Conservation (phyloP, 2,888 invertebrate species). For the Anticlea derivata region DNA sequence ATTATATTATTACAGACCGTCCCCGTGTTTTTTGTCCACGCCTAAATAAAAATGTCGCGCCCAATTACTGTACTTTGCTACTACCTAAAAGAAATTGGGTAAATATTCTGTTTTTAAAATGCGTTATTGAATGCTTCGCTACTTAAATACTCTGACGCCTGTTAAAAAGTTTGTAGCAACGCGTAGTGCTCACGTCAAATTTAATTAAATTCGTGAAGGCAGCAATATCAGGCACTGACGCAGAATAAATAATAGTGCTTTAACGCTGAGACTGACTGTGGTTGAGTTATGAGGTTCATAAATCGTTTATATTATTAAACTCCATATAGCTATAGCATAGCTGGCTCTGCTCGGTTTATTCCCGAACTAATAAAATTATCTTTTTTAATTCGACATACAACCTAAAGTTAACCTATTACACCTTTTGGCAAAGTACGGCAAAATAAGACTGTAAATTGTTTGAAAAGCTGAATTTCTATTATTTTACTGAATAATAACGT, state of each 20-base stretch:
- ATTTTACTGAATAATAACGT: no score
- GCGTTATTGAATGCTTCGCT: conserved; percentile 6
- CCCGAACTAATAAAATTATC: background rate
- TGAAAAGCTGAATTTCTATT: background rate
- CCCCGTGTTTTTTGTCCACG: no score
- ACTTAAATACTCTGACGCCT: conserved; percentile 28
- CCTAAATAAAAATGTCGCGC: no score
- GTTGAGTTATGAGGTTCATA: conserved; percentile 38
- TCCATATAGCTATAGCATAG: conserved; percentile 20
- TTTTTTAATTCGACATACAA: background rate
- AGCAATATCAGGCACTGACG: conserved; percentile 28
- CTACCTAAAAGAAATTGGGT: background rate
- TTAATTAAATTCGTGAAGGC: conserved; percentile 36
- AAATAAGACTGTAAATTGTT: no score
- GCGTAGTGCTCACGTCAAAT: conserved; percentile 29
- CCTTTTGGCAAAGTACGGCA: no score
- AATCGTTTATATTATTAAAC: conserved; percentile 35
- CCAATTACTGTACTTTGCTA: no score
- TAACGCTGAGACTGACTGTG: conserved; percentile 28
- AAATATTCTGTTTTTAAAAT: background rate
- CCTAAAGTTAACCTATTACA: background rate
- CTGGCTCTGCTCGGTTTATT: conserved; percentile 8
- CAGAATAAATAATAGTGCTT: conserved; percentile 25
- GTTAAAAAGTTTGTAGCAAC: conserved; percentile 36
- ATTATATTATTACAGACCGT: no score